Evolutionary conservation across 2,888 invertebrate species (phyloP).

Genomic region (Thymelicus lineola): DNA sequence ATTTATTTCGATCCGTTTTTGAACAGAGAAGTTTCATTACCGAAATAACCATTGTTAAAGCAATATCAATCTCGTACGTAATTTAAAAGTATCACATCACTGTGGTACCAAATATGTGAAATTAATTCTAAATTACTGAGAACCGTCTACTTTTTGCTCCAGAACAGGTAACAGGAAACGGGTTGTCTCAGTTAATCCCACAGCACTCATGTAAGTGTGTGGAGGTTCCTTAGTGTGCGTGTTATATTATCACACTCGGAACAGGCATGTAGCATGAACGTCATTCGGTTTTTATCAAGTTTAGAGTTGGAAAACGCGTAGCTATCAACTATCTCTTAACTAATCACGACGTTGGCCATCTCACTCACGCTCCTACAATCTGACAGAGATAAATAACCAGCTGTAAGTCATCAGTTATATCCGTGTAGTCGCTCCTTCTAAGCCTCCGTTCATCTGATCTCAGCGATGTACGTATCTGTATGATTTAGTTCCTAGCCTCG

Average conservation of each 20-base stretch:
- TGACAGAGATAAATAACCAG: conserved; percentile 59
- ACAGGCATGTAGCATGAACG: conserved; percentile 60
- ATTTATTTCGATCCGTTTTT: conserved; percentile 2
- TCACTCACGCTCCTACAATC: conserved; percentile 54
- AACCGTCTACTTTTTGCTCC: conserved; percentile 73
- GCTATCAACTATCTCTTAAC: conserved; percentile 66
- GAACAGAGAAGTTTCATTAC: conserved; percentile 15
- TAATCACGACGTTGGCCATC: conserved; percentile 62
- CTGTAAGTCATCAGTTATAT: conserved; percentile 51
- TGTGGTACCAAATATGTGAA: conserved; percentile 66
- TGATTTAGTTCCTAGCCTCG: conserved; percentile 70
- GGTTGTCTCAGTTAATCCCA: conserved; percentile 80
- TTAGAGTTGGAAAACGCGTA: conserved; percentile 61
- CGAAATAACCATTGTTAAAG: conserved; percentile 35
- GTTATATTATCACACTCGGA: conserved; percentile 68
- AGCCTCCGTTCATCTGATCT: conserved; percentile 66
- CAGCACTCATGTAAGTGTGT: conserved; percentile 61
- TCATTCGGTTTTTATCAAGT: conserved; percentile 68
- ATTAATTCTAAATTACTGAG: conserved; percentile 79
- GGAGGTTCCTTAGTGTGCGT: conserved; percentile 42
- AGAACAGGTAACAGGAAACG: conserved; percentile 83
- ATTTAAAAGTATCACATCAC: conserved; percentile 39
- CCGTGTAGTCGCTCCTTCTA: conserved; percentile 29
- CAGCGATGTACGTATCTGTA: conserved; percentile 65
- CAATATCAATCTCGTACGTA: conserved; percentile 37